phyloP scores from a whole-genome alignment of 2,888 invertebrate genomes.

The Pyrgus malvae region DNA sequence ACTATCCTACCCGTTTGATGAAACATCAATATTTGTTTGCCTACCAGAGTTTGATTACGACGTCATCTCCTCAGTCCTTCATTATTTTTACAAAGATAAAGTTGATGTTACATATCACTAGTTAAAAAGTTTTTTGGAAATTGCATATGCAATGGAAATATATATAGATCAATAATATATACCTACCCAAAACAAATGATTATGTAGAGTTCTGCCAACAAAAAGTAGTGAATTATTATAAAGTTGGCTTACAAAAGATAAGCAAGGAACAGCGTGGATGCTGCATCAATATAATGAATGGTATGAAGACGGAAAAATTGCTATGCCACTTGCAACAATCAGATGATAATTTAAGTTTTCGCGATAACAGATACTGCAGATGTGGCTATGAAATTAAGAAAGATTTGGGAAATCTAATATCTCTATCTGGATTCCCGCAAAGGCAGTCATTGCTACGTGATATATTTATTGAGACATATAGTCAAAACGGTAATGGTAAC shows the following conservation, averaged over 20 bases:
- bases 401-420: conserved; percentile 55
- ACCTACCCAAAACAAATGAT: conserved; percentile 22
- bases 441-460: conserved; percentile 69
- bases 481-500: conserved; percentile 73
- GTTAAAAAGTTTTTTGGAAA: conserved; percentile 81
- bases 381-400: conserved; percentile 39
- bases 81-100: conserved; percentile 86
- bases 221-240: background rate
- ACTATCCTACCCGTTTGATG: conserved; percentile 57
- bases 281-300: conserved; percentile 2
- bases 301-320: background rate
- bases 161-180: conserved; percentile 56
- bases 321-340: background rate
- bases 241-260: conserved; percentile 41
- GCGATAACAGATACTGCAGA: conserved; percentile 41
- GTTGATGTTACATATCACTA: conserved; percentile 81
- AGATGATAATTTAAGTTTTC: background rate
- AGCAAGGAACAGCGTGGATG: background rate
- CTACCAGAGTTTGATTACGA: conserved; percentile 84
- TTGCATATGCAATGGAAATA: conserved; percentile 73
- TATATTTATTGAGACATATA: conserved; percentile 74
- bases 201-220: background rate
- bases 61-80: conserved; percentile 83
- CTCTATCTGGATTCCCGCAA: conserved; percentile 59
- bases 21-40: conserved; percentile 83